A percentile compares a stretch with the other conserved stretches of the same genome.
Evolutionary conservation across 2,113 vertebrate species (phyloP).

Genomic region (Anoplopoma fimbria): DNA sequence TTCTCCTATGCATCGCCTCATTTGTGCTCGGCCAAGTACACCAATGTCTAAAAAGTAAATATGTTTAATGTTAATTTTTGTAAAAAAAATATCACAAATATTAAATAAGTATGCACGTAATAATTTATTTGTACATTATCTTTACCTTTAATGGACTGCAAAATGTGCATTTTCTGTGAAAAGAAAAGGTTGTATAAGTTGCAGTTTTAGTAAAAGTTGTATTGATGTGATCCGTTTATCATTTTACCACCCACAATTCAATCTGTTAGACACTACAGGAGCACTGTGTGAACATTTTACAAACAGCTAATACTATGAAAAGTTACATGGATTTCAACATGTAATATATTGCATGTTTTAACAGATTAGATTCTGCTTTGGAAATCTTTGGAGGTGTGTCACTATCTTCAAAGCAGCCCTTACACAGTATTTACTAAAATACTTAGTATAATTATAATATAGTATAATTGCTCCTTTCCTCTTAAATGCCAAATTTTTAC

Average conservation of each 20-base stretch:
- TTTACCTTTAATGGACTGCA: neutral
- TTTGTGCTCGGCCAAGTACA: neutral
- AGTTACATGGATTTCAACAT: neutral
- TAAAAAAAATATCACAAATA: too few species aligned
- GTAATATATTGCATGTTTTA: neutral
- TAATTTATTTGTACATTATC: neutral
- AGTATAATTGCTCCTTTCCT: neutral
- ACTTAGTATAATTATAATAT: neutral
- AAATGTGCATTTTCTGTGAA: neutral
- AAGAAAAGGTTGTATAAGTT: neutral
- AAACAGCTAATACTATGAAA: neutral
- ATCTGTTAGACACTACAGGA: neutral
- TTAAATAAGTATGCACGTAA: neutral
- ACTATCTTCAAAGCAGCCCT: neutral
- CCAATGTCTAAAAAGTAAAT: neutral
- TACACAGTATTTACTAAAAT: neutral
- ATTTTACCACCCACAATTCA: neutral
- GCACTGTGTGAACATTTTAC: too few species aligned
- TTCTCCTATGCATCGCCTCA: neutral
- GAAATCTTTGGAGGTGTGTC: neutral
- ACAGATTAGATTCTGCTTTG: neutral
- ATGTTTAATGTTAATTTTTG: neutral
- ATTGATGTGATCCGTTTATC: neutral
- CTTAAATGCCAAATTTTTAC: neutral
- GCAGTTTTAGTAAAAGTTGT: neutral